A percentile compares a stretch with the other conserved stretches of the same genome.
phyloP scores from a whole-genome alignment of 2,113 vertebrate genomes.

The Zosterops lateralis region DNA sequence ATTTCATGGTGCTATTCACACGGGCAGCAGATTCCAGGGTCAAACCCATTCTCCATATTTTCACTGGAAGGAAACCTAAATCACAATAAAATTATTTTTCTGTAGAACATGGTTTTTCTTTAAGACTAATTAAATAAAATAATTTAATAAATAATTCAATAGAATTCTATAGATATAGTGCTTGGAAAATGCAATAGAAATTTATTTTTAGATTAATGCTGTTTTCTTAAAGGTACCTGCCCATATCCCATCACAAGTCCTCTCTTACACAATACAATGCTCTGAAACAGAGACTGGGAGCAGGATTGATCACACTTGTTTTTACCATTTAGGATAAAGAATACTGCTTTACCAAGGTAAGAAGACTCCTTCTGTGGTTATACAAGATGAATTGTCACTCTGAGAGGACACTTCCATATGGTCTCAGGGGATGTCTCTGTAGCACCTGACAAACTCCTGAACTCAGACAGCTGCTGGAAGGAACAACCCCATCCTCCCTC shows the following conservation, averaged over 20 bases:
- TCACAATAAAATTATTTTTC: neutral
- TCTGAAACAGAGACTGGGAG: neutral
- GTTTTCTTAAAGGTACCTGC: neutral
- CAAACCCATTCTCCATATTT: neutral
- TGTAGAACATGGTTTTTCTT: neutral
- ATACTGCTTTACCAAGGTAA: neutral
- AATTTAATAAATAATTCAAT: neutral
- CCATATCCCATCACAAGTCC: neutral
- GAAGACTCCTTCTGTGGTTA: neutral
- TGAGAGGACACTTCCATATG: neutral
- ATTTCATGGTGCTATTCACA: neutral
- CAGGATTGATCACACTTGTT: neutral
- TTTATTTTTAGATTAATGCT: neutral
- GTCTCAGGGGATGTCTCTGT: accelerated
- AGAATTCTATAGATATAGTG: neutral
- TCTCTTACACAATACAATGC: neutral
- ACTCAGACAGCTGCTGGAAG: neutral
- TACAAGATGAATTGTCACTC: neutral
- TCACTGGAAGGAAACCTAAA: neutral
- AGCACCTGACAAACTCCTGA: neutral
- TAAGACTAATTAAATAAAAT: neutral
- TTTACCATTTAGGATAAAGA: neutral
- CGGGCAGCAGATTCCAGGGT: neutral
- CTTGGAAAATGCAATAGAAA: neutral
- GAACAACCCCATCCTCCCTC: neutral